A percentile compares a stretch with the other conserved stretches of the same genome.
Evolutionary conservation across 2,888 invertebrate genomes (phyloP).

Genomic region (Cryptocheilus praepositus): DNA sequence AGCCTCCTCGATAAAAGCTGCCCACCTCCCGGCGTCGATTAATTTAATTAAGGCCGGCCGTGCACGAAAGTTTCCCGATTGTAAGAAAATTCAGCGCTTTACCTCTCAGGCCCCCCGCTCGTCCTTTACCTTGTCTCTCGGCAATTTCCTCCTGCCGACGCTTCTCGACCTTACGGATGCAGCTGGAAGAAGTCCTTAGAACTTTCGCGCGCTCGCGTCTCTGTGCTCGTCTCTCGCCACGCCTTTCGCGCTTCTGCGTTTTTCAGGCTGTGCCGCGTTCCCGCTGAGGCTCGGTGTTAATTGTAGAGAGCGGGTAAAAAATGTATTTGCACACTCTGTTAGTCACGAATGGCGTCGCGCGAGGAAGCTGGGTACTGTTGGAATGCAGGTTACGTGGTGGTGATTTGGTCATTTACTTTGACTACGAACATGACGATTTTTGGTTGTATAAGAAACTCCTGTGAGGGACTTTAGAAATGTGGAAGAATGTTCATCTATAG

Average conservation of each 20-base stretch:
- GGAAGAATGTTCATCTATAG: too few relatives aligned
- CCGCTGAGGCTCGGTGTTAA: slow-evolving; percentile 14
- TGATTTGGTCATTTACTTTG: too few relatives aligned
- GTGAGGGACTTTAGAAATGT: too few relatives aligned
- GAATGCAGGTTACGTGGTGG: too few relatives aligned
- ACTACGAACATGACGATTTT: too few relatives aligned
- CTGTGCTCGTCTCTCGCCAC: too few relatives aligned
- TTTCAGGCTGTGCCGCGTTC: neutral
- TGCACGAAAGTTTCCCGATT: slow-evolving; percentile 51
- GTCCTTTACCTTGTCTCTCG: slow-evolving; percentile 20
- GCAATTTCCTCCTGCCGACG: slow-evolving; percentile 35
- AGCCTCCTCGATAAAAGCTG: slow-evolving; percentile 32
- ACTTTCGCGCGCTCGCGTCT: slow-evolving; percentile 39
- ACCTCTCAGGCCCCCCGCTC: slow-evolving; percentile 6
- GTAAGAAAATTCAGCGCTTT: slow-evolving; percentile 46
- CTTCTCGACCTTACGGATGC: slow-evolving; percentile 36
- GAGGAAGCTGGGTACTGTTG: too few relatives aligned
- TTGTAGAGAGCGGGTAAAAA: too few relatives aligned
- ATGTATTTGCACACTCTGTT: too few relatives aligned
- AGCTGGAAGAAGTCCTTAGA: slow-evolving; percentile 50
- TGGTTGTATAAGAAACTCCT: too few relatives aligned
- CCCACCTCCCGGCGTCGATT: slow-evolving; percentile 42
- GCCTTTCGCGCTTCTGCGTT: too few relatives aligned
- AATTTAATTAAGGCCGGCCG: slow-evolving; percentile 55
- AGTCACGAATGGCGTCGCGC: too few relatives aligned